Evolutionary conservation across 2,797 vertebrate species (phyloP).

Genomic region (Bucorvus abyssinicus): DNA sequence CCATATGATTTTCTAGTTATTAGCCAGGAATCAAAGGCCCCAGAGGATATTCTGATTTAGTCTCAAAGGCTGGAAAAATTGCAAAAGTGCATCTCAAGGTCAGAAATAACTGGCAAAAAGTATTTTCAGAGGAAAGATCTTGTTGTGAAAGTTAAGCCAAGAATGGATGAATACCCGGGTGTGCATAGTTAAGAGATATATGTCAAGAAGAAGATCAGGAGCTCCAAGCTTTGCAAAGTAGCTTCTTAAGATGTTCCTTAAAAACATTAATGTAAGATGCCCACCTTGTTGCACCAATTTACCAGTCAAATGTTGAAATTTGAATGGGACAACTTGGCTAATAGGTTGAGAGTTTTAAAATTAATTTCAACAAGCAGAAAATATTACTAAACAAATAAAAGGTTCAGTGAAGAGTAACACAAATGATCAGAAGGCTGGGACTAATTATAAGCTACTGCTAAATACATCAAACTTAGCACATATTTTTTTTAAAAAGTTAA

Average conservation of each 20-base stretch:
- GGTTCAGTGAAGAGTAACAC: background rate
- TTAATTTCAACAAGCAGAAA: background rate
- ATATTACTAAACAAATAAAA: background rate
- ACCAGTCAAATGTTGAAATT: background rate
- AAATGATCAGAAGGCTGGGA: background rate
- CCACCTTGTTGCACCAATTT: background rate
- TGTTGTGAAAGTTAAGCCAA: conserved; percentile 2
- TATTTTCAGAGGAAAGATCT: background rate
- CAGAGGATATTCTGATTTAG: background rate
- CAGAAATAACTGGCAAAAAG: background rate
- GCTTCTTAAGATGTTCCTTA: background rate
- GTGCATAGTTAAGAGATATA: background rate
- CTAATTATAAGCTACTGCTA: background rate
- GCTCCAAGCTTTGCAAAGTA: background rate
- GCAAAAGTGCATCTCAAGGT: background rate
- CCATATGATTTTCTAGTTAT: background rate
- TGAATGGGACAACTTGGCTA: background rate
- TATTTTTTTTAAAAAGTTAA: background rate
- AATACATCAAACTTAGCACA: background rate
- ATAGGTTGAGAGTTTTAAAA: background rate
- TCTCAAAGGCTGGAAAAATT: background rate
- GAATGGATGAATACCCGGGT: background rate
- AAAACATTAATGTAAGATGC: background rate
- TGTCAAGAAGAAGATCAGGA: background rate
- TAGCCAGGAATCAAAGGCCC: background rate